Conservation (phyloP, 1,140 invertebrate species). For the Hypothenemus hampei region DNA sequence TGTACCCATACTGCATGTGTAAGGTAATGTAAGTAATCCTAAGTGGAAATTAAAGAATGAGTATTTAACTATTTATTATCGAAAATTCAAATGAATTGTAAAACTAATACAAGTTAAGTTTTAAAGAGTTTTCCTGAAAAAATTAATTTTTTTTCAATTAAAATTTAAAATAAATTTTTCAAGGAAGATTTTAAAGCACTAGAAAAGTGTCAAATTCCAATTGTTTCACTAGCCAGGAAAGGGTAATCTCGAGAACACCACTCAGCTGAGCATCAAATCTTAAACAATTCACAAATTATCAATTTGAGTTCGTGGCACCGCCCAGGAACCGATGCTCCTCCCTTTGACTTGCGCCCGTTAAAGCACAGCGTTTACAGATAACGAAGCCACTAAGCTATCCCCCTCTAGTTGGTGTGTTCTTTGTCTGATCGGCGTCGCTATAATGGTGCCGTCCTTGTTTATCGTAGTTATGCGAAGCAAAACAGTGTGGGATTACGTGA, state of each 20-base stretch:
- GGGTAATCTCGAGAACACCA: slow-evolving; percentile 37
- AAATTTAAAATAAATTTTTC: no score
- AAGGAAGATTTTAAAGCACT: no score
- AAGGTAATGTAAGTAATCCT: no score
- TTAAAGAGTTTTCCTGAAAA: no score
- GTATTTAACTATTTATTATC: no score
- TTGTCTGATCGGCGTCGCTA: slow-evolving; percentile 24
- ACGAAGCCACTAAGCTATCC: slow-evolving; percentile 34
- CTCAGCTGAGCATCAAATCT: slow-evolving; percentile 45
- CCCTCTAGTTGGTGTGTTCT: slow-evolving; percentile 34
- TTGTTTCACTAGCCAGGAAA: slow-evolving; percentile 39
- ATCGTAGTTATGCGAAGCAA: slow-evolving; percentile 5
- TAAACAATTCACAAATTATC: slow-evolving; percentile 47
- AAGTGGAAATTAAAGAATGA: no score
- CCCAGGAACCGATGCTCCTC: slow-evolving; percentile 36
- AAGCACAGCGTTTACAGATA: slow-evolving; percentile 32
- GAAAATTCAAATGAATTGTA: no score
- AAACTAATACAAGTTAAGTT: no score
- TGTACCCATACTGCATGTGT: no score
- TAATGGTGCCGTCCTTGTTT: slow-evolving; percentile 5
- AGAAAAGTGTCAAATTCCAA: no score
- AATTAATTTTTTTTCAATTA: no score
- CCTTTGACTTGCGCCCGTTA: slow-evolving; percentile 39
- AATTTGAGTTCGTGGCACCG: slow-evolving; percentile 42
- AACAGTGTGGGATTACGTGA: slow-evolving; percentile 25